phyloP scores from a whole-genome alignment of 2,888 invertebrate genomes.

The Plebejus melissa region DNA sequence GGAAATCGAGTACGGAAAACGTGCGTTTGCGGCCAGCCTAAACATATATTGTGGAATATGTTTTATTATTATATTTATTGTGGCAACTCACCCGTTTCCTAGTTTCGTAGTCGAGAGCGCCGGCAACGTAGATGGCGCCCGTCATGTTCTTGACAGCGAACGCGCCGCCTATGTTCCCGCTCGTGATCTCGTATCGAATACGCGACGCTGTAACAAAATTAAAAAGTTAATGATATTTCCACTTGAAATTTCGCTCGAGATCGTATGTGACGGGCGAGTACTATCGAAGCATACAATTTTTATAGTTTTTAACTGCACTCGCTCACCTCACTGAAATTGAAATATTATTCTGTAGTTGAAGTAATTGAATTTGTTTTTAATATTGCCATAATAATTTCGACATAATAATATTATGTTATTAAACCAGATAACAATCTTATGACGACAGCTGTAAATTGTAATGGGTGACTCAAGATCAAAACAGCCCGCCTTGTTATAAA shows the following conservation, averaged over 20 bases:
- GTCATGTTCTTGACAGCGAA: conserved; percentile 99
- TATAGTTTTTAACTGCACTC: not conserved
- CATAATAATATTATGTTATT: not conserved
- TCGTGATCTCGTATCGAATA: conserved; percentile 99
- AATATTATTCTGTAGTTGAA: not conserved
- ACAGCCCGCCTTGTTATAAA: not conserved
- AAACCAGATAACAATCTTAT: not conserved
- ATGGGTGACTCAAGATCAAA: not conserved
- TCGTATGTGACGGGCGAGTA: not conserved
- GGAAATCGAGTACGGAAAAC: too few species aligned
- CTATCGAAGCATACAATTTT: not conserved
- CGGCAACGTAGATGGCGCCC: conserved; percentile 98
- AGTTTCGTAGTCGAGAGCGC: conserved; percentile 97
- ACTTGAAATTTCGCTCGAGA: not conserved
- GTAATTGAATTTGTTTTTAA: not conserved
- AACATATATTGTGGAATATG: not conserved
- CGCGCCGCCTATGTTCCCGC: conserved; percentile 98
- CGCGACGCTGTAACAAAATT: conserved; percentile 89
- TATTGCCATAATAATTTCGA: not conserved
- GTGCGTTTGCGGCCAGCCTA: not conserved
- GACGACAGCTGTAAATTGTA: not conserved
- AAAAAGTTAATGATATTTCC: conserved; percentile 39
- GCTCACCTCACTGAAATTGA: not conserved
- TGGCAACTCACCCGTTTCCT: conserved; percentile 90
- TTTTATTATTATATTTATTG: not conserved